phyloP scores from a whole-genome alignment of 2,888 invertebrate species.

The Maniola hyperantus region DNA sequence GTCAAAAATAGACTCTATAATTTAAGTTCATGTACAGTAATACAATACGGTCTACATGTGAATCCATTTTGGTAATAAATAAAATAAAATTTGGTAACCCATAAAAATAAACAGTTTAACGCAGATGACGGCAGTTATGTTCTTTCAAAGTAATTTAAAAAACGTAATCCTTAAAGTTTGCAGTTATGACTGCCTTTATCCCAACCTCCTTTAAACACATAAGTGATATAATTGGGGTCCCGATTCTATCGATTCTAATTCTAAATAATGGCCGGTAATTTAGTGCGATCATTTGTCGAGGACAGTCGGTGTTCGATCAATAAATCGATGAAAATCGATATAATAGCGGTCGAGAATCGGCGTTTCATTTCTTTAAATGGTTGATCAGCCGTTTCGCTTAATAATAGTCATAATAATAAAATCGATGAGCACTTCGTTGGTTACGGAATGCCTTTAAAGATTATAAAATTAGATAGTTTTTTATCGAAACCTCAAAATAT shows the following conservation, averaged over 20 bases:
- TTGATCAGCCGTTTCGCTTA: conserved; percentile 77
- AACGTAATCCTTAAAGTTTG: conserved; percentile 48
- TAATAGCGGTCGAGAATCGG: conserved; percentile 76
- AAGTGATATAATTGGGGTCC: conserved; percentile 82
- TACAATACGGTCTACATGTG: too few relatives aligned
- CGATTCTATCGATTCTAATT: conserved; percentile 81
- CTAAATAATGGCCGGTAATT: conserved; percentile 80
- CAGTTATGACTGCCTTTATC: conserved; percentile 69
- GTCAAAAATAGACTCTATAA: too few relatives aligned
- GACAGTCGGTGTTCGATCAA: conserved; percentile 82
- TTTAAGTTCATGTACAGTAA: too few relatives aligned
- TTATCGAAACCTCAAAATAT: conserved; percentile 14
- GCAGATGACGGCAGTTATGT: conserved; percentile 1
- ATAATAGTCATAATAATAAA: conserved; percentile 78
- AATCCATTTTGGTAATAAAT: not conserved
- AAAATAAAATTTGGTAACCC: not conserved
- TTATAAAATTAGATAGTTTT: conserved; percentile 38
- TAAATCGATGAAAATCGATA: conserved; percentile 80
- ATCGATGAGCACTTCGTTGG: conserved; percentile 65
- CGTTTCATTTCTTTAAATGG: conserved; percentile 82
- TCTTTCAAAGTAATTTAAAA: conserved; percentile 28
- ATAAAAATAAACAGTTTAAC: conserved; percentile 22
- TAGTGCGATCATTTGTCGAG: conserved; percentile 78
- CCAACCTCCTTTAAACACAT: conserved; percentile 82
- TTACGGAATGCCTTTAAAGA: conserved; percentile 44